These are phyloP conservation scores for Melospiza georgiana DNA, from an alignment of 2,113 vertebrate species.

Conservation along the genomic window DNA sequence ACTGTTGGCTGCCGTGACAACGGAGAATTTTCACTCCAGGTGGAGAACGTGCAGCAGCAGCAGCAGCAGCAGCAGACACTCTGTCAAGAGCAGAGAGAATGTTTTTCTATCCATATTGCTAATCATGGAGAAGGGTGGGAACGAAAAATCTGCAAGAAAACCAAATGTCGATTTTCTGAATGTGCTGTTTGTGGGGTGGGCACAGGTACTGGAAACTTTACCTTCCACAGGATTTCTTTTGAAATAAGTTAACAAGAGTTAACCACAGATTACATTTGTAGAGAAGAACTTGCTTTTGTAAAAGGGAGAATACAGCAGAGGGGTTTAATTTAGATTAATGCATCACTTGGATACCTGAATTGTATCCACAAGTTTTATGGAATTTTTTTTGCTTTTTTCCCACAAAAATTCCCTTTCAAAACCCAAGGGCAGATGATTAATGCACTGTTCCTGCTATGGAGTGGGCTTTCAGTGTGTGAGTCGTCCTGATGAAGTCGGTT, in stretches of 20 bases:
- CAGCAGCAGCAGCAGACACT: background rate
- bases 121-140: background rate
- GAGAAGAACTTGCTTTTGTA: background rate
- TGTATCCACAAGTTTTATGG: background rate
- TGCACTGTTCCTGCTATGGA: background rate
- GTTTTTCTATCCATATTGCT: background rate
- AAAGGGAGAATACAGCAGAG: background rate
- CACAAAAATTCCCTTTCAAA: background rate
- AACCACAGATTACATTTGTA: background rate
- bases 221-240: background rate
- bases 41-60: background rate
- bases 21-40: constrained; percentile 4
- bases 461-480: background rate
- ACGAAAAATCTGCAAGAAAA: background rate
- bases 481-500: constrained; percentile 23
- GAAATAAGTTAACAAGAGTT: background rate
- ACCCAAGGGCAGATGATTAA: background rate
- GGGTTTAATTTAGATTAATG: background rate
- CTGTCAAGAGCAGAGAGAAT: background rate
- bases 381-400: background rate
- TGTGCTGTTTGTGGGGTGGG: background rate
- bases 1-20: background rate
- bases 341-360: background rate
- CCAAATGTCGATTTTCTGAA: background rate
- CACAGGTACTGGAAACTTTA: background rate